Evolutionary conservation across 2,113 vertebrate species (phyloP), one percentile per base, ranked within the genome.

Genomic region (Triplophysa siluroides): DNA sequence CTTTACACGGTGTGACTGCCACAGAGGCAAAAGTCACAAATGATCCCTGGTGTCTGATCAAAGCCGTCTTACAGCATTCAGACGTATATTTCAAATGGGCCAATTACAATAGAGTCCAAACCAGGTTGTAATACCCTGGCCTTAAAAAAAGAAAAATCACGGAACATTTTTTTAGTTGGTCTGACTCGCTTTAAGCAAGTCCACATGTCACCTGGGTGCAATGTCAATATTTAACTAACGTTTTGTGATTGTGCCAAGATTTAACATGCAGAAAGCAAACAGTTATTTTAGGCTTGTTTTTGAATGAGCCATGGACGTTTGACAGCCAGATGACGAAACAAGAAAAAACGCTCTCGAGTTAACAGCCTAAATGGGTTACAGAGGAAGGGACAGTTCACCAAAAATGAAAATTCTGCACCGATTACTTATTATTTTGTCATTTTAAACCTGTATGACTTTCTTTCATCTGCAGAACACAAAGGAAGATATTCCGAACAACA

Each of bases 31-130:
- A 76, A 69, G 61, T 77, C 65, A 76, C 76, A 78, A 81, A 85
- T 82, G 80, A 84, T 86, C 81, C 75, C 77, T 65, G 69, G 78
- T 41, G 79, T 80, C 76, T 83, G 79, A 83, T 86, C 82, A 86
- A 83, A 86, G 85, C 47, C 67, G 68, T 80, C 80, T 77, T 82
- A 82, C 76, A 79, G 80, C 76, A 72, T 52, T 83, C 71, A 72
- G 76, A 84, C 66, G 63, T 73, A 74, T 54, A 79, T 73, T 79
- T 79, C 70, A 79, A 65, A 78, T 64, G 52, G 63, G 54, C 71
- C 76, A 85, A 85, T 85, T 83, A 85, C 69, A 76, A 77, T 45
- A 65, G 70, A 78, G 66, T 72, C 64, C 64, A 65, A 83, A 65
- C 78, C 75, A 72, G 74, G 75, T 81, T 85, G 77, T 85, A 68